A percentile compares a stretch with the other conserved stretches of the same genome.
Evolutionary conservation across 2,888 invertebrate genomes (phyloP).

Genomic region (Orchesella flavescens): DNA sequence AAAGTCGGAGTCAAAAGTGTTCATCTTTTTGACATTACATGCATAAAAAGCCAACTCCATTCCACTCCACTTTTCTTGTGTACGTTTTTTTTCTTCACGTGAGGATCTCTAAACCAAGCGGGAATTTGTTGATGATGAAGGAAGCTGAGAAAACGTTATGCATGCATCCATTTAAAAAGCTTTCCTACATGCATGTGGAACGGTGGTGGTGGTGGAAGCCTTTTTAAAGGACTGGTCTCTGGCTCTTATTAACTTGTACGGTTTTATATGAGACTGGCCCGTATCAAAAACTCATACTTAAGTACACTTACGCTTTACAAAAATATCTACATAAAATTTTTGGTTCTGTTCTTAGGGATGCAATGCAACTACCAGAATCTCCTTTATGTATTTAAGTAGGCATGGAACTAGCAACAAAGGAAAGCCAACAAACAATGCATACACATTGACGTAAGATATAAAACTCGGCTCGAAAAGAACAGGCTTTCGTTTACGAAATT

Average conservation of each 20-base stretch:
- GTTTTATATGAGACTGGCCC: too few relatives aligned
- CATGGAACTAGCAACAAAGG: not conserved
- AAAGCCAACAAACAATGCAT: not conserved
- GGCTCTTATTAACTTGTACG: too few relatives aligned
- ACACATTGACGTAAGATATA: not conserved
- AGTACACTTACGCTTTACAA: too few relatives aligned
- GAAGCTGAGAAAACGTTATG: not conserved
- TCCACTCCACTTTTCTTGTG: too few relatives aligned
- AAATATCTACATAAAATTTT: too few relatives aligned
- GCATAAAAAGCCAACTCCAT: slow-evolving; percentile 29
- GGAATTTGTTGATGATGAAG: slow-evolving; percentile 24
- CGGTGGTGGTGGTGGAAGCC: too few relatives aligned
- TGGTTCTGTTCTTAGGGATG: not conserved
- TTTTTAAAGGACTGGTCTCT: too few relatives aligned
- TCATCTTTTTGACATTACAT: slow-evolving; percentile 34
- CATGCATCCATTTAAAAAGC: not conserved
- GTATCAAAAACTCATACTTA: too few relatives aligned
- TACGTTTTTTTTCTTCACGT: slow-evolving; percentile 20
- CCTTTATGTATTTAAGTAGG: not conserved
- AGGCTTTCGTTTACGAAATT: slow-evolving; percentile 5
- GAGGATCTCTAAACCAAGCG: slow-evolving; percentile 12
- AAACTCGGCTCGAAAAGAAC: not conserved
- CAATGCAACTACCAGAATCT: not conserved
- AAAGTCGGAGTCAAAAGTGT: slow-evolving; percentile 20
- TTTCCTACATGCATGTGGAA: slow-evolving; percentile 4